Percentiles rank a stretch among this genome's conserved stretches.
Conservation (phyloP, 2,888 invertebrate genomes). For the Pristionchus entomophagus region DNA sequence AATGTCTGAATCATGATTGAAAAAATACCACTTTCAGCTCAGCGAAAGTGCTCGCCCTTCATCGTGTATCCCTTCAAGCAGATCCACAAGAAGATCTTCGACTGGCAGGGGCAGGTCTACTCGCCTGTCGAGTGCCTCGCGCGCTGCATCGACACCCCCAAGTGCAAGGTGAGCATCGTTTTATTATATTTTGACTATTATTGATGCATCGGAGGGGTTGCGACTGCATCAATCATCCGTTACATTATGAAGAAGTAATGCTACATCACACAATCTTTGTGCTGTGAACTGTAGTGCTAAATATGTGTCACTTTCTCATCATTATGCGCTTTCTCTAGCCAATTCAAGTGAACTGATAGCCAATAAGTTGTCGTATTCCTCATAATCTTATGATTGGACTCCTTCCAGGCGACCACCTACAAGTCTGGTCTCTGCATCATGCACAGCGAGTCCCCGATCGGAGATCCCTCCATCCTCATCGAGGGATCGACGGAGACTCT, state of each 20-base stretch:
- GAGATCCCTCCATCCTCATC: constrained; percentile 52
- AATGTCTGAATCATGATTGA: not conserved
- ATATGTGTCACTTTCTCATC: too few species aligned
- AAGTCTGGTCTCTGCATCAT: constrained; percentile 63
- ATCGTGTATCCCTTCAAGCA: constrained; percentile 61
- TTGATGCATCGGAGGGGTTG: too few species aligned
- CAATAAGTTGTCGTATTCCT: too few species aligned
- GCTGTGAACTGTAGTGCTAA: too few species aligned
- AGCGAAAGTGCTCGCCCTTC: constrained; percentile 60
- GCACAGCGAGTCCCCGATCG: constrained; percentile 55
- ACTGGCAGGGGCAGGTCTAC: constrained; percentile 50
- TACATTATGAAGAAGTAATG: too few species aligned
- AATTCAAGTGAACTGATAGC: too few species aligned
- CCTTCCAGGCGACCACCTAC: constrained; percentile 62
- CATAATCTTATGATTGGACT: too few species aligned
- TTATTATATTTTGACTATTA: too few species aligned
- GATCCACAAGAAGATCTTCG: constrained; percentile 47
- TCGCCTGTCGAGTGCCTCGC: constrained; percentile 62
- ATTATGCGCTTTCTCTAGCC: too few species aligned
- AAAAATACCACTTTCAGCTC: constrained; percentile 50
- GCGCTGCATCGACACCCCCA: constrained; percentile 58
- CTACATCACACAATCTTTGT: too few species aligned
- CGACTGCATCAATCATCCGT: too few species aligned
- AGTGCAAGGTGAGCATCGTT: constrained; percentile 57
- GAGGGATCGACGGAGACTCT: constrained; percentile 61